A percentile compares a stretch with the other conserved stretches of the same genome.
These are phyloP conservation scores for Palloptera scutellata DNA, from an alignment of 2,888 invertebrate genomes.

Conservation along the genomic window DNA sequence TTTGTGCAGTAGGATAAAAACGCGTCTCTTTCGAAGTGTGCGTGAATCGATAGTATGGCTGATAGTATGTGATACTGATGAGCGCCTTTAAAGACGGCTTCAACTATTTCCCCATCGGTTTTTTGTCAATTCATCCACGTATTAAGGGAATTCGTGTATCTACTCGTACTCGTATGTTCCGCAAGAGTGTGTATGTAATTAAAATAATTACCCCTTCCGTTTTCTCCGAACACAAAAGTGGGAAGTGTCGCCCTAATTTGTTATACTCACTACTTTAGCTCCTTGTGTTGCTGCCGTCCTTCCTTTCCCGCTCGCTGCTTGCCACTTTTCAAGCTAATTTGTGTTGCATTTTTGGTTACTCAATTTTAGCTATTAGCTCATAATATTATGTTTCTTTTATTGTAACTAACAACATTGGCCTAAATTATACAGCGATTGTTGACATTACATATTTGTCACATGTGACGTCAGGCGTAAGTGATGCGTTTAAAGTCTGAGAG, in stretches of 20 bases:
- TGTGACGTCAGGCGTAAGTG: conserved; percentile 53
- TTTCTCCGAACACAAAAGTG: conserved; percentile 2
- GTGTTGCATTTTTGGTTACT: conserved; percentile 13
- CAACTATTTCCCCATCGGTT: conserved; percentile 3
- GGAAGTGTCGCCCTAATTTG: not conserved
- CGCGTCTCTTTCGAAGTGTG: no score
- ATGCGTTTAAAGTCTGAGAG: conserved; percentile 47
- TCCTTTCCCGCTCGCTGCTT: not conserved
- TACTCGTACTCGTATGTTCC: no score
- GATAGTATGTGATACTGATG: no score
- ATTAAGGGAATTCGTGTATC: not conserved
- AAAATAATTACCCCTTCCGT: conserved; percentile 38
- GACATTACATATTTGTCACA: conserved; percentile 57
- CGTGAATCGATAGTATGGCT: no score
- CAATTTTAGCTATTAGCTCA: conserved; percentile 7
- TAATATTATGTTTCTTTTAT: conserved; percentile 24
- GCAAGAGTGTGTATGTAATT: conserved; percentile 30
- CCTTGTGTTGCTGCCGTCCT: conserved; percentile 4
- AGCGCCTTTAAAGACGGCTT: no score
- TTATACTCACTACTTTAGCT: conserved; percentile 11
- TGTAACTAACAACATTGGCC: not conserved
- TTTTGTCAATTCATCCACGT: no score
- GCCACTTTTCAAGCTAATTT: conserved; percentile 15
- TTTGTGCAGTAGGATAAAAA: no score
- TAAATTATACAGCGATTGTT: conserved; percentile 14